These are phyloP conservation scores for Magallana ariakensis DNA, from an alignment of 1,140 invertebrate species.

Conservation along the genomic window DNA sequence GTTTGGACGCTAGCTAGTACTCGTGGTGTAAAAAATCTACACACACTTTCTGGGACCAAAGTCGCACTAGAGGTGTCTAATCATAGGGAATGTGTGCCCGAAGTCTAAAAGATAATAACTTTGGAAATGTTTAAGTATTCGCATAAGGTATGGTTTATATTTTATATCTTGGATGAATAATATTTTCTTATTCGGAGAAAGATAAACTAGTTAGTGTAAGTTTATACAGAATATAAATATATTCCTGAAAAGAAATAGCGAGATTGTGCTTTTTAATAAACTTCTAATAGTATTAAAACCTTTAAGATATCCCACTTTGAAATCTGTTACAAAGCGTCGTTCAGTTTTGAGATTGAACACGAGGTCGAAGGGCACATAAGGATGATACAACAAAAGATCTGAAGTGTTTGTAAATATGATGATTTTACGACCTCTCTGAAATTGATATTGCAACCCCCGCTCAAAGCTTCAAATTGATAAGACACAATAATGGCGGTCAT, in stretches of 20 bases:
- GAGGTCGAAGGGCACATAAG: not conserved
- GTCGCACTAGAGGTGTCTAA: too few species aligned
- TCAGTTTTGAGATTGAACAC: not conserved
- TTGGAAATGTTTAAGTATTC: constrained; percentile 11
- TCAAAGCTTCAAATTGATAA: not conserved
- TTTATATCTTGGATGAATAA: too few species aligned
- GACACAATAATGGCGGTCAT: not conserved
- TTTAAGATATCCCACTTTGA: too few species aligned
- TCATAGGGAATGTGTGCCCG: not conserved
- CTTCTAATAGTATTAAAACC: too few species aligned
- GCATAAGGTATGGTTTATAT: not conserved
- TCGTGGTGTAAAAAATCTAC: not conserved
- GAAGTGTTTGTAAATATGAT: constrained; percentile 22
- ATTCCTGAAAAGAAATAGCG: too few species aligned
- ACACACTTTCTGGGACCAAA: not conserved
- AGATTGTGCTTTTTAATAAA: too few species aligned
- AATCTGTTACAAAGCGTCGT: too few species aligned
- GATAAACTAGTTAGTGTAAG: too few species aligned
- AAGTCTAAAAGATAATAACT: too few species aligned
- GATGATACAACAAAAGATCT: not conserved
- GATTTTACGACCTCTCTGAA: not conserved
- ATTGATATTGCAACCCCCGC: not conserved
- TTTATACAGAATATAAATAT: too few species aligned
- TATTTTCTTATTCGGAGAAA: too few species aligned
- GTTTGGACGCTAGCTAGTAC: not conserved